Conservation (phyloP, 2,888 invertebrate species). For the Lepidocyrtinus sp. region DNA sequence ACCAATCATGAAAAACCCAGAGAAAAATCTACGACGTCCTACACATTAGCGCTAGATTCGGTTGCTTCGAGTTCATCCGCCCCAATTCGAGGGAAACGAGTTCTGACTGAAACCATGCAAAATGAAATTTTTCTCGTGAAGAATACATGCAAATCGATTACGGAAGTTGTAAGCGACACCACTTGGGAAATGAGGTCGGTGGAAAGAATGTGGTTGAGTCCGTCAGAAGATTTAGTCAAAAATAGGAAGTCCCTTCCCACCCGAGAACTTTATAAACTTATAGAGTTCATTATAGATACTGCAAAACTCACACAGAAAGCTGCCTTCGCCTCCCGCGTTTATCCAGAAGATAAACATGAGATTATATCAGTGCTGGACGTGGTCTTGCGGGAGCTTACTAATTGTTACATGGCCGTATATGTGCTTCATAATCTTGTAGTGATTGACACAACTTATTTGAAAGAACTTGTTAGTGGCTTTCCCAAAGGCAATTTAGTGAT, state of each 20-base stretch:
- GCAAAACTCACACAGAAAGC: conserved; percentile 33
- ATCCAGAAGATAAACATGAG: conserved; percentile 40
- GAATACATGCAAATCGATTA: background rate
- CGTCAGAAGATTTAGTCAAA: background rate
- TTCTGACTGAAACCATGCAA: conserved; percentile 6
- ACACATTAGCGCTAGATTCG: too few species aligned
- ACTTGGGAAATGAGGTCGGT: conserved; percentile 20
- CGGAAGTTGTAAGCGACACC: background rate
- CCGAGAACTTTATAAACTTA: conserved; percentile 35
- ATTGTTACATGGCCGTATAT: conserved; percentile 31
- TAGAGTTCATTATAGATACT: conserved; percentile 52
- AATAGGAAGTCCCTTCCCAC: background rate
- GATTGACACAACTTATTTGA: conserved; percentile 52
- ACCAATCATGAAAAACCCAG: too few species aligned
- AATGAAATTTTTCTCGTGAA: background rate
- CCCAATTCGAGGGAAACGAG: background rate
- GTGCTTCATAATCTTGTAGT: conserved; percentile 28
- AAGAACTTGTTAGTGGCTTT: conserved; percentile 40
- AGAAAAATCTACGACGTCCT: too few species aligned
- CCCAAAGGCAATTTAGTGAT: conserved; percentile 39
- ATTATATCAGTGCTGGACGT: conserved; percentile 43
- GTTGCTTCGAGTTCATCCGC: too few species aligned
- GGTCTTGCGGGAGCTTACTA: conserved; percentile 39
- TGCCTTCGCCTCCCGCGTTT: conserved; percentile 38
- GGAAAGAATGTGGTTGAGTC: conserved; percentile 44